Evolutionary conservation across 2,113 vertebrate genomes (phyloP).

Genomic region (Archilochus colubris): DNA sequence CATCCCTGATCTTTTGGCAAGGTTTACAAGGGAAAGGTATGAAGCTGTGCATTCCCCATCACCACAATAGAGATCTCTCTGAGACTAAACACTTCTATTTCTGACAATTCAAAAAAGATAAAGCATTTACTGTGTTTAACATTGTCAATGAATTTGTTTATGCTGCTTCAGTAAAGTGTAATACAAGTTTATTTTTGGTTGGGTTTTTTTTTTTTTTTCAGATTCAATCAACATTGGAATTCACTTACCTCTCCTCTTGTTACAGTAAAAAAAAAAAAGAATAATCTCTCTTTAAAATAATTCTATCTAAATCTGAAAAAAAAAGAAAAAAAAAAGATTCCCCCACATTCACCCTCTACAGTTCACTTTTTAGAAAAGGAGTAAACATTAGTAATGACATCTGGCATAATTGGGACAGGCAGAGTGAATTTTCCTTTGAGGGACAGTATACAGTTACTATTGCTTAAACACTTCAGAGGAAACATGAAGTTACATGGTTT

Average conservation of each 20-base stretch:
- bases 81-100: background rate
- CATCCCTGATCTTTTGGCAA: background rate
- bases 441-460: conserved; percentile 35
- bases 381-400: background rate
- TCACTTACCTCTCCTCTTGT: background rate
- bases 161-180: background rate
- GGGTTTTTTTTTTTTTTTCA: background rate
- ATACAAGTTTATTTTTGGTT: background rate
- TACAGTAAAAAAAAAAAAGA: background rate
- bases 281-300: background rate
- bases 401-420: background rate
- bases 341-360: background rate
- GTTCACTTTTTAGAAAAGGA: background rate
- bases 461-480: conserved; percentile 26
- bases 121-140: background rate
- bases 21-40: background rate
- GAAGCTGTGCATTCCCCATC: background rate
- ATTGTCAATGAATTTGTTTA: background rate
- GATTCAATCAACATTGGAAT: background rate
- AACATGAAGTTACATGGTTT: conserved; percentile 12
- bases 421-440: conserved; percentile 2
- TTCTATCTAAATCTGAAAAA: background rate
- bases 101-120: background rate
- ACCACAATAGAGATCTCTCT: background rate
- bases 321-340: background rate